Evolutionary conservation across 64 coral and sea anemone genomes (phyloP).

Genomic region (Stylophora pistillata): DNA sequence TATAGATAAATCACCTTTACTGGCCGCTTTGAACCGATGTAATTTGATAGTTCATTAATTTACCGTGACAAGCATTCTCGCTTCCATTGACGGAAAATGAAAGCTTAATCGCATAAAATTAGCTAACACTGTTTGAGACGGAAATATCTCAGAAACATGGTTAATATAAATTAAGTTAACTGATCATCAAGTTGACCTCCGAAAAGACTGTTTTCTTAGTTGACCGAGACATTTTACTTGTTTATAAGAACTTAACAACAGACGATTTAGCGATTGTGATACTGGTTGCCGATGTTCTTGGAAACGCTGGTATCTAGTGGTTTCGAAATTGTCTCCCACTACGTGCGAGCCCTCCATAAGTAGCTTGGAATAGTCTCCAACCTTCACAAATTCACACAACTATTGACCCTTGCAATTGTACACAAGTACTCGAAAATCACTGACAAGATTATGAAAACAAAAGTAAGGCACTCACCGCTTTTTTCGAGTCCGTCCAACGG

Average conservation of each 20-base stretch:
- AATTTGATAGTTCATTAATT: background rate
- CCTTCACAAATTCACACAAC: background rate
- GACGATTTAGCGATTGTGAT: slow-evolving; percentile 6
- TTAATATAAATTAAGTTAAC: background rate
- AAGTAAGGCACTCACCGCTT: slow-evolving; percentile 53
- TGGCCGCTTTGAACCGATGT: background rate
- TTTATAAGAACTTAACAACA: background rate
- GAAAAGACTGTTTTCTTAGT: background rate
- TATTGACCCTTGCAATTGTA: background rate
- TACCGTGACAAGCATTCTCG: background rate
- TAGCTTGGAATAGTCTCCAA: background rate
- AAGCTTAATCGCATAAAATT: background rate
- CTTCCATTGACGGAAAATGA: background rate
- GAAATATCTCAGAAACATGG: background rate
- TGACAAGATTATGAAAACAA: background rate
- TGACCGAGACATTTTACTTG: background rate
- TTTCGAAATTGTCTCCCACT: background rate
- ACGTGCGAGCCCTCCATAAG: background rate
- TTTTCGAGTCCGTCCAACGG: slow-evolving; percentile 48
- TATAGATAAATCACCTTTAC: too few relatives aligned
- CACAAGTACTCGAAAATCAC: background rate
- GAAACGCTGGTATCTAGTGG: background rate
- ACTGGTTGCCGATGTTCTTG: background rate
- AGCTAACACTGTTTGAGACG: background rate
- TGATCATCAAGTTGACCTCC: background rate